phyloP scores from a whole-genome alignment of 2,888 invertebrate species.

The Sarcophaga caerulescens region DNA sequence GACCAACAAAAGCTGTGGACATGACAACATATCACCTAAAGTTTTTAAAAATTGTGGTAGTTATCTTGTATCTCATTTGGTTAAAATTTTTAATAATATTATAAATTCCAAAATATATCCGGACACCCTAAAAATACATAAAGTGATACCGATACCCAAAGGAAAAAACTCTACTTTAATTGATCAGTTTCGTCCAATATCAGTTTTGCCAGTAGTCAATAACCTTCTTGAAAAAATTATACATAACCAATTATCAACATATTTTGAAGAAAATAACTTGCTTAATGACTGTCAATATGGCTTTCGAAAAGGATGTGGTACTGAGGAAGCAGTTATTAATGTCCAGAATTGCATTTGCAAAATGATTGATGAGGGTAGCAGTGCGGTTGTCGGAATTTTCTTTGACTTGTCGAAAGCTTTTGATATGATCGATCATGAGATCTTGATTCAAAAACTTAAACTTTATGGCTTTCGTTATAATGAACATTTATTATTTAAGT shows the following conservation, averaged over 20 bases:
- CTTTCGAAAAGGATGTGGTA: conserved; percentile 10
- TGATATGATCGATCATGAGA: not conserved
- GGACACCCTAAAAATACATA: not conserved
- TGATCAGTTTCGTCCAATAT: not conserved
- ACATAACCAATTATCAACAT: not conserved
- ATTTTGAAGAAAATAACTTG: not conserved
- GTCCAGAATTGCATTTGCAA: conserved; percentile 14
- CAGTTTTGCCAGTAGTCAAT: not conserved
- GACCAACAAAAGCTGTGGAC: too few relatives aligned
- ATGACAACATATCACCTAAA: too few relatives aligned
- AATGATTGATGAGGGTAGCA: conserved; percentile 2
- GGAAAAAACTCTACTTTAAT: not conserved
- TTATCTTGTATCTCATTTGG: not conserved
- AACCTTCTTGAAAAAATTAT: conserved; percentile 7
- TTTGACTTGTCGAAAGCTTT: not conserved
- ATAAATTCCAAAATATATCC: not conserved
- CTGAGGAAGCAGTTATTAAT: conserved; percentile 16
- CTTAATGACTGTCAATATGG: conserved; percentile 18
- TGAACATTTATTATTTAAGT: not conserved
- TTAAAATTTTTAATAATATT: not conserved
- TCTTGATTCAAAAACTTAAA: not conserved
- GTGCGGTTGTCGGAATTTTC: conserved; percentile 11
- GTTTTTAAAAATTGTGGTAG: not conserved
- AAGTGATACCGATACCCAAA: not conserved
- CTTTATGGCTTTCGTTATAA: not conserved